Evolutionary conservation across 30 jellyfish, hydroid and myxozoan species (phyloP).

Genomic region (Catostylus mosaicus): DNA sequence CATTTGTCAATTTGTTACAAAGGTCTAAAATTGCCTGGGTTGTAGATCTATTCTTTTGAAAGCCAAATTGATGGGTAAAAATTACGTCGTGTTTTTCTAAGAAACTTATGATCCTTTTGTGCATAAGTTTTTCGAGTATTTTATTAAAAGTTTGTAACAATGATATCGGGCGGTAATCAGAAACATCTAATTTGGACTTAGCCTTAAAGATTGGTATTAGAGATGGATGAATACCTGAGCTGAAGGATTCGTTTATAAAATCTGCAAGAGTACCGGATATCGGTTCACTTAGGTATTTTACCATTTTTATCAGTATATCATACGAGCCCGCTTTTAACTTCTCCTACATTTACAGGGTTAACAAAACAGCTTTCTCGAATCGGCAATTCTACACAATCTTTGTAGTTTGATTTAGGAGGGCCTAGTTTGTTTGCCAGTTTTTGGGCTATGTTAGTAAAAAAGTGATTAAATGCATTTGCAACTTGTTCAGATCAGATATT

Average conservation of each 20-base stretch:
- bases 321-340: constrained; percentile 34
- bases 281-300: constrained; percentile 27
- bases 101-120: neutral
- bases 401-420: no score
- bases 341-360: no score
- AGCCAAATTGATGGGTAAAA: neutral
- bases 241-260: constrained; percentile 46
- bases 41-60: neutral
- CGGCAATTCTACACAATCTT: no score
- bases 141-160: neutral
- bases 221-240: no score
- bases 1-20: neutral
- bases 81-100: neutral
- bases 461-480: constrained; percentile 56
- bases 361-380: no score
- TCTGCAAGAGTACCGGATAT: constrained; percentile 21
- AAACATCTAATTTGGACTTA: no score
- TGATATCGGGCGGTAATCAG: no score
- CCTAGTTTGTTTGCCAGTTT: constrained; percentile 2
- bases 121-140: constrained; percentile 7
- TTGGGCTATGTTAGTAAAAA: constrained; percentile 40
- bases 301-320: constrained; percentile 29
- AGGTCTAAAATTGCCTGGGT: neutral
- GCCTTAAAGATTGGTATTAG: no score
- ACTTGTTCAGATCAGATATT: constrained; percentile 23